phyloP scores from a whole-genome alignment of 1,140 invertebrate species.

The Drosophila miranda region DNA sequence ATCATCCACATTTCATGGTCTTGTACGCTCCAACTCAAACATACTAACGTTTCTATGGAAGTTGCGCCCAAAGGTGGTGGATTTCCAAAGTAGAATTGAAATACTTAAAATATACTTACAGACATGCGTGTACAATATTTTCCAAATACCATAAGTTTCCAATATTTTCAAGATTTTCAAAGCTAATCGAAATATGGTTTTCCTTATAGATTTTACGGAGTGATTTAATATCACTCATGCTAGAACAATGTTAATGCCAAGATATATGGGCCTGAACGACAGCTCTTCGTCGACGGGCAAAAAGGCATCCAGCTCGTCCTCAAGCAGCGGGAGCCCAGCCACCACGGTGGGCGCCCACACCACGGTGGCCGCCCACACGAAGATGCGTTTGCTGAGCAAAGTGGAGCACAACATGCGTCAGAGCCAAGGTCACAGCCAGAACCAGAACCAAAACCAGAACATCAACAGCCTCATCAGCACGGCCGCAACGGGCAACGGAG shows the following conservation, averaged over 20 bases:
- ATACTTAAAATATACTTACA: background rate
- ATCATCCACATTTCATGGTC: slow-evolving; percentile 3
- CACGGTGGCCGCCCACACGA: slow-evolving; percentile 68
- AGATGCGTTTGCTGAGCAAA: slow-evolving; percentile 68
- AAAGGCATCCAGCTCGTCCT: slow-evolving; percentile 15
- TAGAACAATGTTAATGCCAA: slow-evolving; percentile 62
- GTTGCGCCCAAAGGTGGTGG: slow-evolving; percentile 39
- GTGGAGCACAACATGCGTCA: slow-evolving; percentile 73
- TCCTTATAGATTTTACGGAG: slow-evolving; percentile 1
- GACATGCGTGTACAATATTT: slow-evolving; percentile 1
- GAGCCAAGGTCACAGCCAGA: slow-evolving; percentile 41
- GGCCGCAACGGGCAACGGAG: slow-evolving; percentile 58
- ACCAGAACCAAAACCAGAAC: slow-evolving; percentile 33
- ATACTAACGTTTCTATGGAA: slow-evolving; percentile 25
- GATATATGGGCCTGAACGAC: slow-evolving; percentile 47
- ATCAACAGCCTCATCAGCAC: slow-evolving; percentile 67
- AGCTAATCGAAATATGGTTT: background rate
- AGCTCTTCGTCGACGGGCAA: slow-evolving; percentile 37
- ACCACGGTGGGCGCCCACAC: slow-evolving; percentile 26
- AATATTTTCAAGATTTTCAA: background rate
- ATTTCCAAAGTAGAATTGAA: slow-evolving; percentile 40
- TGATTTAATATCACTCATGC: slow-evolving; percentile 4
- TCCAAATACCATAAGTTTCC: background rate
- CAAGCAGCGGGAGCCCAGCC: slow-evolving; percentile 13
- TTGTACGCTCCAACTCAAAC: no score